A percentile compares a stretch with the other conserved stretches of the same genome.
These are phyloP conservation scores for Scaptomyza hsui DNA, from an alignment of 1,140 invertebrate genomes.

Conservation along the genomic window DNA sequence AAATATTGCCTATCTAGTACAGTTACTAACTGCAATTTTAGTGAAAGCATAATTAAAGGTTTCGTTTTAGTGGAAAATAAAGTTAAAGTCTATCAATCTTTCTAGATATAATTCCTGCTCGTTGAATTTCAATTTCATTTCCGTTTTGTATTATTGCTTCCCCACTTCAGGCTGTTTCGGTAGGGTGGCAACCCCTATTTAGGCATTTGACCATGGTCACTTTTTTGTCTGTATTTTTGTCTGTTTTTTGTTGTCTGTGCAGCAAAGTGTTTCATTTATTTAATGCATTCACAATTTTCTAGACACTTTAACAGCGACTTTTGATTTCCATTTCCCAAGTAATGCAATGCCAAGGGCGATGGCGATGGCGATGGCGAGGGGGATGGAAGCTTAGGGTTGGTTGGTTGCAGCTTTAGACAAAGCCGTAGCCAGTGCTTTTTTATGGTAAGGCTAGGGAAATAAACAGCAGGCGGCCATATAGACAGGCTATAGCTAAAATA, in stretches of 20 bases:
- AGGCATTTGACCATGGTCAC: slow-evolving; percentile 53
- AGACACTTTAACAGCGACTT: slow-evolving; percentile 79
- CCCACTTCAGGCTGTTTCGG: background rate
- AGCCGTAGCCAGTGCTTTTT: slow-evolving; percentile 34
- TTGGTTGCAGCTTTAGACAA: slow-evolving; percentile 37
- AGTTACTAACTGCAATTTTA: background rate
- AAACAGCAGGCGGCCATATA: slow-evolving; percentile 63
- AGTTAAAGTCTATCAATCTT: slow-evolving; percentile 10
- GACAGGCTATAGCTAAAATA: slow-evolving; percentile 45
- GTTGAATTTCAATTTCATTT: slow-evolving; percentile 9
- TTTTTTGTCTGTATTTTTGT: slow-evolving; percentile 16
- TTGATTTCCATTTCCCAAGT: slow-evolving; percentile 63
- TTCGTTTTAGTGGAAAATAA: too few species aligned
- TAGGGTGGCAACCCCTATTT: slow-evolving; percentile 33
- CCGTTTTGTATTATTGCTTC: slow-evolving; percentile 5
- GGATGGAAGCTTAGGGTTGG: slow-evolving; percentile 49
- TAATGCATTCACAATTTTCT: slow-evolving; percentile 82
- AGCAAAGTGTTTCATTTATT: slow-evolving; percentile 78
- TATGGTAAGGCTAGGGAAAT: slow-evolving; percentile 43
- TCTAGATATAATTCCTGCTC: background rate
- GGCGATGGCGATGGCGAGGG: too few species aligned
- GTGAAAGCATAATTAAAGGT: background rate
- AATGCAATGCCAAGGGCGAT: slow-evolving; percentile 4
- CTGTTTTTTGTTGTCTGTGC: slow-evolving; percentile 7
- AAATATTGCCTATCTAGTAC: background rate